Evolutionary conservation across 2,888 invertebrate species (phyloP).

Genomic region (Machimus atricapillus): DNA sequence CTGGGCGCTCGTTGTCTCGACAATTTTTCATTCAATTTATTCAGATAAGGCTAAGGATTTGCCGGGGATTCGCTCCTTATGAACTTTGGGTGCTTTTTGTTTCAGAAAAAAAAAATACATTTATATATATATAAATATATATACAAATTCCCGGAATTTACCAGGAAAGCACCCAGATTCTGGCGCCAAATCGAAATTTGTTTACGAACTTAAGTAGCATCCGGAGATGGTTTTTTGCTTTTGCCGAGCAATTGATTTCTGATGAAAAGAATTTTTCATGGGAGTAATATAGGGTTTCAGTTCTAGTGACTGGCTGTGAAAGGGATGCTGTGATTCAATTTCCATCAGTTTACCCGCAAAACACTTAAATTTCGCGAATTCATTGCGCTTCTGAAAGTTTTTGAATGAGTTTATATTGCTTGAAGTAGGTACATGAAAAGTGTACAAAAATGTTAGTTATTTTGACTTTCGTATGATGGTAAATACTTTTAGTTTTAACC

Average conservation of each 20-base stretch:
- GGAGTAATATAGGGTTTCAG: not conserved
- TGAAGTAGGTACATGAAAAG: no score
- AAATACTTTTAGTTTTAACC: no score
- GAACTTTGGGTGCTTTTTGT: conserved; percentile 18
- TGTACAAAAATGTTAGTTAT: no score
- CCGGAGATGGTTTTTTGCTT: conserved; percentile 1
- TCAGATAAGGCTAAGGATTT: conserved; percentile 42
- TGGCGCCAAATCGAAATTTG: not conserved
- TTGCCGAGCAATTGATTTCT: conserved; percentile 43
- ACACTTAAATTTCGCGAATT: not conserved
- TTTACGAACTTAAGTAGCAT: not conserved
- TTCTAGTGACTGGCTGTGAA: not conserved
- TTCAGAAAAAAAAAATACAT: not conserved
- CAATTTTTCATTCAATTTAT: conserved; percentile 46
- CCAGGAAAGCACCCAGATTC: not conserved
- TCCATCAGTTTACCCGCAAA: not conserved
- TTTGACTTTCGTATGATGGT: no score
- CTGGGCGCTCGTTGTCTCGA: conserved; percentile 16
- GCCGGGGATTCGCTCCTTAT: not conserved
- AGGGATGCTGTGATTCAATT: not conserved
- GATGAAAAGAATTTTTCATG: conserved; percentile 31
- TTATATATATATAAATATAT: no score
- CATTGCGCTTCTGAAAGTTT: not conserved
- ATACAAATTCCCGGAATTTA: conserved; percentile 1
- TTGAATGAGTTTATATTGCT: no score